Base-by-base conservation (phyloP, 2,797 vertebrate species). In the Acrossocheilus fasciatus region DNA sequence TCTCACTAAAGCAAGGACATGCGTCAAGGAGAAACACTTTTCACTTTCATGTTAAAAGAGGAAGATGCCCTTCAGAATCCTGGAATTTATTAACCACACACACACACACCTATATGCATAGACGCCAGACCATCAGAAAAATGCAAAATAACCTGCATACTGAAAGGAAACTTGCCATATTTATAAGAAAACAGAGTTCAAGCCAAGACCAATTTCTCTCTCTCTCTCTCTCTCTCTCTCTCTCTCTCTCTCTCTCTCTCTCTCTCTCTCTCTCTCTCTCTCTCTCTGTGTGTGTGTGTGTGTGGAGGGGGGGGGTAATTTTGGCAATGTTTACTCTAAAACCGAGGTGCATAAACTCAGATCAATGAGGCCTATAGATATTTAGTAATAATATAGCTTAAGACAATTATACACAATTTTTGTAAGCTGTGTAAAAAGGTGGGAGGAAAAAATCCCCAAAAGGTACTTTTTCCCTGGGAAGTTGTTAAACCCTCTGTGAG, bases 1-100 rank as follows among this genome's bases (percentile, higher is more conserved):
- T n/a, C 74, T 66, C 72, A 26, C 52, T 47, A 79, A 79, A 72
- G 74, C 80, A 88, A 79, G 84, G 87, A 79, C 87, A 26, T 20
- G 26, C 10, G 15, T 79, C 84, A 88, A 88, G 83, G 83, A 86
- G 80, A 88, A 59, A 70, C 78, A 36, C 82, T 75, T 77, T 87
- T 87, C 54, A 76, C 78, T 81, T 41, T 81, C 47, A 43, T 72
- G 66, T 52, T 77, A 62, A 77, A 84, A 88, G 62, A 85, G 83
- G 47, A 76, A 64, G 78, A 77, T 74, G 62, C 57, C 87, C 78
- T 85, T 85, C 50, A 77, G 57, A 76, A 74, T 54, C 34, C 26
- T 62, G 34, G 50, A 82, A 82, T 77, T 30, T 88, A 88, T 78
- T 72, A 70, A 80, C 14, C 72, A 69, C 78, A 30, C 54, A 36